Conservation (phyloP, 35 echinoderm and acorn worm genomes). For the Heliocidaris erythrogramma region DNA sequence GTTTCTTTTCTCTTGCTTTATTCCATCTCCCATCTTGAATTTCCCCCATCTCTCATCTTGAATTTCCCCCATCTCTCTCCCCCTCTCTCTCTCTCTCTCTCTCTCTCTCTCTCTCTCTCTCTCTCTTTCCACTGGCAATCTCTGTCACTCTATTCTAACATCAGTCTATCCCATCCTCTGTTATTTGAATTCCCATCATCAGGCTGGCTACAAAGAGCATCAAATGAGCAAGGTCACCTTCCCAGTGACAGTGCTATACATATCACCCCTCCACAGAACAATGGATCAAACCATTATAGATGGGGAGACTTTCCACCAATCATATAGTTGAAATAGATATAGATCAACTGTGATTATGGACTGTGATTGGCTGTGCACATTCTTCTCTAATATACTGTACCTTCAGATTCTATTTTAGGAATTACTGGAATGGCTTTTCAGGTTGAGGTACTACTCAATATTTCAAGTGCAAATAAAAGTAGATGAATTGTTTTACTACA, state of each 20-base stretch:
- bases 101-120: background rate
- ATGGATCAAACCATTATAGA: conserved; percentile 19
- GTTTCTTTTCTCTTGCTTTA: no score
- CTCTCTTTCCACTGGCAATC: background rate
- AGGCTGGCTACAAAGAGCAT: background rate
- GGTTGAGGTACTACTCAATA: background rate
- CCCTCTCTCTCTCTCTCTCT: background rate
- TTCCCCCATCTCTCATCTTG: background rate
- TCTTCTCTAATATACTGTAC: background rate
- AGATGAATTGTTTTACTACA: no score
- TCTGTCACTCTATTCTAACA: background rate
- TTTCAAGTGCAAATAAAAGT: no score
- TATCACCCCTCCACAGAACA: background rate
- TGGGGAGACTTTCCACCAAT: conserved; percentile 25
- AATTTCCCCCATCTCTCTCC: background rate
- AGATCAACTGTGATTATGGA: background rate
- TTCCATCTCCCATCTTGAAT: no score
- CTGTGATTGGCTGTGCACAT: background rate
- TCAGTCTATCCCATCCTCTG: background rate
- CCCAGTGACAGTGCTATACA: background rate
- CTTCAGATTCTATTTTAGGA: background rate
- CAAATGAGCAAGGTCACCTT: conserved; percentile 19
- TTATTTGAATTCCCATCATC: background rate
- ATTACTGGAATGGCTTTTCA: background rate
- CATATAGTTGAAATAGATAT: background rate